phyloP scores from a whole-genome alignment of 2,113 vertebrate species.

The Gallinago jamesoni region DNA sequence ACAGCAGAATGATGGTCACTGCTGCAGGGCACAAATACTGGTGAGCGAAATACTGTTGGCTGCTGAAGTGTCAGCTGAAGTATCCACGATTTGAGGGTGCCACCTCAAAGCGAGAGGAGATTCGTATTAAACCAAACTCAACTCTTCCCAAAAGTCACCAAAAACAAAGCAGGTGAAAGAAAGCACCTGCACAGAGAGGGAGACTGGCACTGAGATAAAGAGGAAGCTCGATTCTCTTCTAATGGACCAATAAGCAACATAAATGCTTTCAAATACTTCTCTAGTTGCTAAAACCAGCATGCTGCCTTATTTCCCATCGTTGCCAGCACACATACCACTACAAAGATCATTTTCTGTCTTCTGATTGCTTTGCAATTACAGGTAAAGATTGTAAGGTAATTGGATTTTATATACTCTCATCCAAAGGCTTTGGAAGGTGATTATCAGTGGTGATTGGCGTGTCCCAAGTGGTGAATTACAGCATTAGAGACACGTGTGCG shows the following conservation, averaged over 20 bases:
- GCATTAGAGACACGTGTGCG: background rate
- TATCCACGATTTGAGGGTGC: background rate
- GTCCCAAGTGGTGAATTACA: background rate
- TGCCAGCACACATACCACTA: background rate
- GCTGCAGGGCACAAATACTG: background rate
- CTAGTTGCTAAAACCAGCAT: background rate
- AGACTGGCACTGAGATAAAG: background rate
- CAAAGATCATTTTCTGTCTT: background rate
- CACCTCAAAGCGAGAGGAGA: background rate
- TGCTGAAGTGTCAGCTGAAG: background rate
- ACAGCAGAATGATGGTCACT: fast-evolving
- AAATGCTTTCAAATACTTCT: background rate
- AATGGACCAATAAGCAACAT: background rate
- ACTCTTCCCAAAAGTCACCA: background rate
- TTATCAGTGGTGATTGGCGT: background rate
- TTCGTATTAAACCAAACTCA: background rate
- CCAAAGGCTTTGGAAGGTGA: background rate
- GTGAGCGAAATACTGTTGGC: background rate
- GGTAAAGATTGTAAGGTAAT: background rate
- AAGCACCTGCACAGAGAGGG: background rate
- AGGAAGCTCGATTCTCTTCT: background rate
- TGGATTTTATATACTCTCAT: background rate
- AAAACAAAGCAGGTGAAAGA: background rate
- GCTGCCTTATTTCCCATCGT: background rate
- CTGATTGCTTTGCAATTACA: background rate